phyloP scores from a whole-genome alignment of 2,113 vertebrate genomes.

The Alligator sinensis region DNA sequence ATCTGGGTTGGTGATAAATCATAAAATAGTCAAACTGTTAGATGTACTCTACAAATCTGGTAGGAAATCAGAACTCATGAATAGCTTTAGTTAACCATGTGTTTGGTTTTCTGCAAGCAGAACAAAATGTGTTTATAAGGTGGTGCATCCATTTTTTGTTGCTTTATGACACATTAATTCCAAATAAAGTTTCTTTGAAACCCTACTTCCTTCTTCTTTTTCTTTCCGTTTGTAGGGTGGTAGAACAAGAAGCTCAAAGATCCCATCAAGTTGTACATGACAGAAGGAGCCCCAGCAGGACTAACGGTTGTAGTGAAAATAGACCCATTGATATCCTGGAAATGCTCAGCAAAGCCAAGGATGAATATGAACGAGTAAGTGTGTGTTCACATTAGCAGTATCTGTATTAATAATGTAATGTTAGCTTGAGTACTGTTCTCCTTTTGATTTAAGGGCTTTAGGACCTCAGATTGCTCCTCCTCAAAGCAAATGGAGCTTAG shows the following conservation, averaged over 20 bases:
- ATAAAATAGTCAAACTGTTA: background rate
- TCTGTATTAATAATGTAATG: background rate
- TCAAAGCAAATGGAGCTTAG: background rate
- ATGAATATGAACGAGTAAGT: constrained; percentile 94
- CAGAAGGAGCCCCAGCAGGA: constrained; percentile 80
- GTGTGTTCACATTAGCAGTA: background rate
- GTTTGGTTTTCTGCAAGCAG: background rate
- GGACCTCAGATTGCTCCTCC: background rate
- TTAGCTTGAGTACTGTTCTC: background rate
- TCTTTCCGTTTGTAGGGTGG: constrained; percentile 82
- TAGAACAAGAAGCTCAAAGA: constrained; percentile 89
- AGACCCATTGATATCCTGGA: constrained; percentile 93
- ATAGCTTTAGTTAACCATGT: background rate
- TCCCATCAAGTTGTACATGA: constrained; percentile 84
- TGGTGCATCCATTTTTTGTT: background rate
- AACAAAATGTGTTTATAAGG: background rate
- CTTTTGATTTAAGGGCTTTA: background rate
- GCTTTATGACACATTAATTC: constrained; percentile 19
- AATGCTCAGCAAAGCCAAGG: constrained; percentile 97
- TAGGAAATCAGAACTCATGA: background rate
- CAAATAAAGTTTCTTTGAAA: background rate
- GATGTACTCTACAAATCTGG: background rate
- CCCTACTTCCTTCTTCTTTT: background rate
- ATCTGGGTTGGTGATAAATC: background rate
- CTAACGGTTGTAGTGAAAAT: constrained; percentile 86